Percentiles rank a stretch among this genome's conserved stretches.
Conservation (phyloP, 2,797 vertebrate species). For the Gymnocypris eckloni region DNA sequence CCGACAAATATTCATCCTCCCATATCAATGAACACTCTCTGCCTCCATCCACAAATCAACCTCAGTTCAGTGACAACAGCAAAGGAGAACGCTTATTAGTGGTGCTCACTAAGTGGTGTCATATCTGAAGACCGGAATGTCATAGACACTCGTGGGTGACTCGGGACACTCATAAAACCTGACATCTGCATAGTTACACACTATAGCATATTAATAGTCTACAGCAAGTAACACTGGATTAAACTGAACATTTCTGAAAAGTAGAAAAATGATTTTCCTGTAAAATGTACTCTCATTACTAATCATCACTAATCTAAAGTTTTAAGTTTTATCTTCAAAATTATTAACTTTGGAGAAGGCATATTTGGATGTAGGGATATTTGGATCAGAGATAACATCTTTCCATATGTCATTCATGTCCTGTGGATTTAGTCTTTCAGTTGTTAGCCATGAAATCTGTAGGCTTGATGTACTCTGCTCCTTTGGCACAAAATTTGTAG, state of each 20-base stretch:
- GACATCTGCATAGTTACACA: not conserved
- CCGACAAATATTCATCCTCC: slow-evolving; percentile 57
- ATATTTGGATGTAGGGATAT: not conserved
- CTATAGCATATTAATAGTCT: not conserved
- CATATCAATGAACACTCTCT: slow-evolving; percentile 48
- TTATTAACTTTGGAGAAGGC: not conserved
- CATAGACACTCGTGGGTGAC: not conserved
- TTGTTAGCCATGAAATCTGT: no score
- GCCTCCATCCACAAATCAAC: slow-evolving; percentile 46
- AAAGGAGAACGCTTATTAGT: slow-evolving; percentile 33
- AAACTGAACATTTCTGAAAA: not conserved
- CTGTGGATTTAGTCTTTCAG: no score
- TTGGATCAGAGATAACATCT: not conserved
- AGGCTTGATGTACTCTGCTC: not conserved
- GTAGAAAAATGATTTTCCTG: not conserved
- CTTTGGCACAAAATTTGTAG: not conserved
- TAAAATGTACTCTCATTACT: not conserved
- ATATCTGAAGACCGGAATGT: slow-evolving; percentile 16
- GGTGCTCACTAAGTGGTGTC: slow-evolving; percentile 21
- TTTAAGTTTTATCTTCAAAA: not conserved
- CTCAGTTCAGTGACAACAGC: slow-evolving; percentile 31
- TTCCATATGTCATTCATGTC: no score
- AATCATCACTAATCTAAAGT: not conserved
- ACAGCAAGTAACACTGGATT: not conserved
- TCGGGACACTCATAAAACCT: not conserved